phyloP scores from a whole-genome alignment of 2,797 vertebrate species.

The Triplophysa yarkandensis region DNA sequence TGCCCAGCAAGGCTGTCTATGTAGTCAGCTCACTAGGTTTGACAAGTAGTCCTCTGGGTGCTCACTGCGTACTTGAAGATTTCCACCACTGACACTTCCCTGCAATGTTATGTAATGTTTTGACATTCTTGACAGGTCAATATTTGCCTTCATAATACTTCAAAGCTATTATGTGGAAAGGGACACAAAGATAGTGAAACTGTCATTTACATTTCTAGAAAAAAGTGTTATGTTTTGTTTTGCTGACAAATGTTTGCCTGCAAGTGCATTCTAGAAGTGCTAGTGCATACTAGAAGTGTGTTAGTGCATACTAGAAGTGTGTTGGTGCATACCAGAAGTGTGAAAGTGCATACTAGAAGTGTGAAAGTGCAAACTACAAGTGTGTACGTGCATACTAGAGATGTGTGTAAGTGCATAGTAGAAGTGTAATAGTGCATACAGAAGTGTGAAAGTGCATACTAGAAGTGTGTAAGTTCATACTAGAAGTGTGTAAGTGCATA shows the following conservation, averaged over 20 bases:
- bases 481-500: not conserved
- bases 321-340: not conserved
- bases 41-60: not conserved
- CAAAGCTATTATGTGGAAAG: not conserved
- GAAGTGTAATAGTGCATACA: not conserved
- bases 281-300: not conserved
- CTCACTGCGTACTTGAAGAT: not conserved
- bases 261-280: conserved; percentile 1
- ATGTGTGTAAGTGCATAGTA: not conserved
- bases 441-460: too few relatives aligned
- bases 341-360: not conserved
- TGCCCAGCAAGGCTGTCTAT: not conserved
- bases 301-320: too few relatives aligned
- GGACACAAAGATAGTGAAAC: not conserved
- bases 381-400: too few relatives aligned
- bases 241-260: too few relatives aligned
- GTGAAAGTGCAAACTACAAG: too few relatives aligned
- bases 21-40: not conserved
- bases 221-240: too few relatives aligned
- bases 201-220: not conserved
- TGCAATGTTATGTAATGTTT: conserved; percentile 34
- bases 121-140: not conserved
- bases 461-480: too few relatives aligned
- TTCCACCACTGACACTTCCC: conserved; percentile 15
- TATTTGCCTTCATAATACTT: not conserved